Evolutionary conservation across 2,888 invertebrate species (phyloP), one percentile per base, ranked within the genome.

Genomic region (Orchesellides sinensis): DNA sequence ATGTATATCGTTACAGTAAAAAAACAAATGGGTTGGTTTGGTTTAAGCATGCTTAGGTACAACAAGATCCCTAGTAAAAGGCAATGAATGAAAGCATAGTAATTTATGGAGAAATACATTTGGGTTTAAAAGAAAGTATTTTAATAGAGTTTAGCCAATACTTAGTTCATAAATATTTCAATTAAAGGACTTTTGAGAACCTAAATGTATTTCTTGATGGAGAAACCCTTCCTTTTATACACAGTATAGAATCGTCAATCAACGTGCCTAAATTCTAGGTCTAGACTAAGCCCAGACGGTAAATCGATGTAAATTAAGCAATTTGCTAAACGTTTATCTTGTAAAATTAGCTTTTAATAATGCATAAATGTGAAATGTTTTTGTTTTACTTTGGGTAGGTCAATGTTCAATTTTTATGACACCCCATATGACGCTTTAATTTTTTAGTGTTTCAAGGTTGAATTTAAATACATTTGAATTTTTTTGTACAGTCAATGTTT

Each of bases 341-440:
- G n/a, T n/a, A 66, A 49, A 66, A 66, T 35, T 40, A 25, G 12
- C 54, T 54, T 25, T n/a, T 19, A 12, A 65, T 23, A 65, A 40
- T 59, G 56, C 14, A 23, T 56, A 12, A 23, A 45, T 49, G 61
- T 78, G 69, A 47, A 65, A 65, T 79, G 79, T 79, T 80, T 79
- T 63, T 56, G 80, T 80, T 80, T 59, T n/a, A 5, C 59, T 80
- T 80, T 73, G 73, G 80, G 80, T 80, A 80, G 80, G 80, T 80
- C 80, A 80, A 65, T 80, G 56, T 52, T 21, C 45, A 1, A 23
- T 4, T 65, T 78, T 80, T 80, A 80, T 68, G 80, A 56, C 72
- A 52, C 25, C 45, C 23, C 25, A 79, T 69, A 63, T 21, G 61
- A 72, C 72, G 65, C 70, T 79, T 66, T 25, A 80, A 63, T 69